Percentiles rank a stretch among this genome's conserved stretches.
Conservation (phyloP, 1,140 invertebrate genomes). For the Drosophila parvula region DNA sequence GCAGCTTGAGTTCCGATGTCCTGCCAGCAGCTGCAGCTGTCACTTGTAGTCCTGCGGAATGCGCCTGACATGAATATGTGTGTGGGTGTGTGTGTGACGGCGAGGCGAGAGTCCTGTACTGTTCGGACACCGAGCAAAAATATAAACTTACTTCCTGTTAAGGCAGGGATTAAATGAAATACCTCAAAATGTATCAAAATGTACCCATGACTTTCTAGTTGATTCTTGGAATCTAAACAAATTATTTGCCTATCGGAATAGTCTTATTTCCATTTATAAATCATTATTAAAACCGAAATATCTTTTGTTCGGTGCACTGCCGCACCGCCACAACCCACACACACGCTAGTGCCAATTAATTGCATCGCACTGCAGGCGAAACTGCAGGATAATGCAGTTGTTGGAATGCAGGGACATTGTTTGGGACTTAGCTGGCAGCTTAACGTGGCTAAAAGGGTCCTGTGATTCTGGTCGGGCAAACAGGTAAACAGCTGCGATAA, state of each 20-base stretch:
- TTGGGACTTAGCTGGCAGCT: slow-evolving; percentile 23
- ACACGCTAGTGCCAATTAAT: slow-evolving; percentile 42
- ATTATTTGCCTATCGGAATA: too few relatives aligned
- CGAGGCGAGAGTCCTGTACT: not conserved
- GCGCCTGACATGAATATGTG: slow-evolving; percentile 27
- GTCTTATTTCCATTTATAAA: too few relatives aligned
- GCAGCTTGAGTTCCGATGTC: slow-evolving; percentile 37
- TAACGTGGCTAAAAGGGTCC: slow-evolving; percentile 17
- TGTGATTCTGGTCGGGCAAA: slow-evolving; percentile 35
- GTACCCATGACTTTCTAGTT: too few relatives aligned
- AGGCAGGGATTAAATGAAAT: too few relatives aligned
- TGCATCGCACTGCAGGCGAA: slow-evolving; percentile 29
- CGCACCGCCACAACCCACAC: slow-evolving; percentile 3
- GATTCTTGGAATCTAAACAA: too few relatives aligned
- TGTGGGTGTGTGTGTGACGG: slow-evolving; percentile 1
- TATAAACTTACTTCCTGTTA: too few relatives aligned
- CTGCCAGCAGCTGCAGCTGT: slow-evolving; percentile 36
- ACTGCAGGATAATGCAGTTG: not conserved
- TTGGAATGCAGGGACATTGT: slow-evolving; percentile 33
- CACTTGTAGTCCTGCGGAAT: slow-evolving; percentile 43
- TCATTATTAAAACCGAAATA: not conserved
- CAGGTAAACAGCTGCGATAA: slow-evolving; percentile 69
- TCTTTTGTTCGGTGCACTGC: not conserved
- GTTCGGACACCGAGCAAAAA: not conserved
- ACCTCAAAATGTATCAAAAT: too few relatives aligned